Evolutionary conservation across 2,797 vertebrate genomes (phyloP).

Genomic region (Acrocephalus scirpaceus): DNA sequence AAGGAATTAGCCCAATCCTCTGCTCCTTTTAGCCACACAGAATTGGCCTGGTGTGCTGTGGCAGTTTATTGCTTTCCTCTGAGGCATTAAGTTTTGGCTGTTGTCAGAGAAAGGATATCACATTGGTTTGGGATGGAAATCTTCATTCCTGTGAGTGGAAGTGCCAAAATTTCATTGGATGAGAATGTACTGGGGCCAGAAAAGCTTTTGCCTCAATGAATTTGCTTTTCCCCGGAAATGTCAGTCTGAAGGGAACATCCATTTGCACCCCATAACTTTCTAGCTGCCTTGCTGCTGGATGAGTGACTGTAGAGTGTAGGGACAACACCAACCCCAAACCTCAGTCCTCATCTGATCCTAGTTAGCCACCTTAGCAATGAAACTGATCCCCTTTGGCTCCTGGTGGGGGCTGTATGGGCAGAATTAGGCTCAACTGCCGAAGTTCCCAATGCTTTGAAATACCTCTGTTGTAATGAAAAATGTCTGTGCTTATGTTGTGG

Average conservation of each 20-base stretch:
- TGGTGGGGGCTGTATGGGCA: background rate
- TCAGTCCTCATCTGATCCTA: background rate
- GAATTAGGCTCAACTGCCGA: background rate
- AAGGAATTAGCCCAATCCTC: constrained; percentile 40
- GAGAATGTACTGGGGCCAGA: background rate
- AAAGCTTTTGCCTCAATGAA: constrained; percentile 19
- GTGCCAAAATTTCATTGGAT: constrained; percentile 24
- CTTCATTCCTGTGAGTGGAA: constrained; percentile 20
- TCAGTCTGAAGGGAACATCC: constrained; percentile 2
- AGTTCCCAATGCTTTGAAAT: constrained; percentile 23
- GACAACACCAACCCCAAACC: background rate
- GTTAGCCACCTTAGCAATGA: constrained; percentile 32
- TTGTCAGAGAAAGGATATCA: constrained; percentile 51
- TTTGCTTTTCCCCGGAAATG: constrained; percentile 35
- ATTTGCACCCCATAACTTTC: background rate
- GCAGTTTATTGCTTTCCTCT: constrained; percentile 43
- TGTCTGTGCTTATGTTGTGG: background rate
- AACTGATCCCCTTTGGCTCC: background rate
- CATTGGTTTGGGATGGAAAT: constrained; percentile 24
- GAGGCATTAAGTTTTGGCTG: constrained; percentile 51
- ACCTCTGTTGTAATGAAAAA: constrained; percentile 12
- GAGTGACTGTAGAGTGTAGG: background rate
- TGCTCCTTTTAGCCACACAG: background rate
- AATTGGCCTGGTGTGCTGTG: constrained; percentile 36
- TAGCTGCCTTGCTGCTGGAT: background rate